Evolutionary conservation across 2,797 vertebrate species (phyloP).

Genomic region (Euphonia xanthogaster): DNA sequence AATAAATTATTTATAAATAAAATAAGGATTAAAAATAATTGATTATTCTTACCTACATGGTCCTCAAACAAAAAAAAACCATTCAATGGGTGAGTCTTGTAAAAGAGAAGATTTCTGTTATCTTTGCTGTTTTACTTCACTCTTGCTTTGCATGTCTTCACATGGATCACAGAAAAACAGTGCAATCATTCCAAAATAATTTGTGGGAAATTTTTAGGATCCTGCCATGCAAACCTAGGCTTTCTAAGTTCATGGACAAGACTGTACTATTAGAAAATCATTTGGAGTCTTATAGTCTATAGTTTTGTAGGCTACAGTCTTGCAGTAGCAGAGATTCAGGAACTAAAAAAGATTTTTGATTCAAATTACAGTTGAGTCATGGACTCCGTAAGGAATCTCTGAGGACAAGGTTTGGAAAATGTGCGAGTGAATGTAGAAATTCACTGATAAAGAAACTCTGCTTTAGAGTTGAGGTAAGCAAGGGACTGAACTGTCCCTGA

Average conservation of each 20-base stretch:
- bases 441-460: slow-evolving; percentile 16
- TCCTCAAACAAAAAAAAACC: background rate
- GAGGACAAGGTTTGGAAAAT: slow-evolving; percentile 14
- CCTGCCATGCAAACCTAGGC: background rate
- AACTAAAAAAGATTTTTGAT: slow-evolving; percentile 20
- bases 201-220: background rate
- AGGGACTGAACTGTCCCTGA: background rate
- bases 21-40: background rate
- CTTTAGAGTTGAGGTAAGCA: background rate
- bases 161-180: background rate
- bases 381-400: background rate
- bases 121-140: background rate
- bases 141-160: background rate
- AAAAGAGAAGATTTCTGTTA: background rate
- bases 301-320: background rate
- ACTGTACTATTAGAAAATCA: background rate
- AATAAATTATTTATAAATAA: background rate
- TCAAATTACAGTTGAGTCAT: slow-evolving; percentile 52
- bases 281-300: background rate
- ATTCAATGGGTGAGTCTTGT: background rate
- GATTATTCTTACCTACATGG: background rate
- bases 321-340: background rate
- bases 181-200: background rate
- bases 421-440: slow-evolving; percentile 12
- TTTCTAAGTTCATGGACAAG: background rate